A percentile compares a stretch with the other conserved stretches of the same genome.
These are phyloP conservation scores for Sebastiscus tertius DNA, from an alignment of 2,797 vertebrate genomes.

Conservation along the genomic window DNA sequence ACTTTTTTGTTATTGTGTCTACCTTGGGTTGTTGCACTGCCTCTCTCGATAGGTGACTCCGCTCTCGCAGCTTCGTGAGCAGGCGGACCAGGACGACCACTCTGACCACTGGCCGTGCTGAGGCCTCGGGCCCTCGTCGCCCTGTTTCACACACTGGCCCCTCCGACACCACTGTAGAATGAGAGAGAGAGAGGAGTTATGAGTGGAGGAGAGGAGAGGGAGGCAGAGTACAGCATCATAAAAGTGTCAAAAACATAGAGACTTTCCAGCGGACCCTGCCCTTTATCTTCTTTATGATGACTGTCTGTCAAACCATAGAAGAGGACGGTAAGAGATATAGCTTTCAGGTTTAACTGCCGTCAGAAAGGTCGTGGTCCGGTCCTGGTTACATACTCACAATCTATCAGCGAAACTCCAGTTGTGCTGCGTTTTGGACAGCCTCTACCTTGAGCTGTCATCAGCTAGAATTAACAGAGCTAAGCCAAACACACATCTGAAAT, in stretches of 20 bases:
- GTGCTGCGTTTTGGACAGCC: slow-evolving; percentile 24
- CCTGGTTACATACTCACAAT: slow-evolving; percentile 34
- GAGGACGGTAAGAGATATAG: slow-evolving; percentile 11
- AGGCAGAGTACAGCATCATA: background rate
- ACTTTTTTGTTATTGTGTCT: background rate
- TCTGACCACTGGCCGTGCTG: slow-evolving; percentile 89
- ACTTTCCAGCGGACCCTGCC: slow-evolving; percentile 6
- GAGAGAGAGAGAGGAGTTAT: slow-evolving; percentile 10
- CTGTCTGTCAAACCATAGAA: slow-evolving; percentile 22
- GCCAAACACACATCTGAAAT: slow-evolving; percentile 44
- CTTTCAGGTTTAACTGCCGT: slow-evolving; percentile 41
- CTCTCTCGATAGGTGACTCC: slow-evolving; percentile 89
- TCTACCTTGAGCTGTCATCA: slow-evolving; percentile 49
- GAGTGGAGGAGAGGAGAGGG: background rate
- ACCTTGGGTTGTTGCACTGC: slow-evolving; percentile 90
- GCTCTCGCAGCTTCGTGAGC: slow-evolving; percentile 90
- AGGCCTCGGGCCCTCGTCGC: slow-evolving; percentile 87
- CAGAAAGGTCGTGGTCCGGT: slow-evolving; percentile 3
- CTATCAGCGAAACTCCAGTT: slow-evolving; percentile 35
- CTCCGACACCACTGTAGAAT: slow-evolving; percentile 89
- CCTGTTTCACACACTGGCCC: slow-evolving; percentile 91
- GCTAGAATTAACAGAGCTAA: slow-evolving; percentile 31
- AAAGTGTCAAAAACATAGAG: slow-evolving; percentile 29
- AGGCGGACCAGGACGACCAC: slow-evolving; percentile 90
- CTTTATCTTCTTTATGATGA: slow-evolving; percentile 39